Evolutionary conservation across 2,888 invertebrate species (phyloP), one percentile per base, ranked within the genome.

Genomic region (Hipparchia semele): DNA sequence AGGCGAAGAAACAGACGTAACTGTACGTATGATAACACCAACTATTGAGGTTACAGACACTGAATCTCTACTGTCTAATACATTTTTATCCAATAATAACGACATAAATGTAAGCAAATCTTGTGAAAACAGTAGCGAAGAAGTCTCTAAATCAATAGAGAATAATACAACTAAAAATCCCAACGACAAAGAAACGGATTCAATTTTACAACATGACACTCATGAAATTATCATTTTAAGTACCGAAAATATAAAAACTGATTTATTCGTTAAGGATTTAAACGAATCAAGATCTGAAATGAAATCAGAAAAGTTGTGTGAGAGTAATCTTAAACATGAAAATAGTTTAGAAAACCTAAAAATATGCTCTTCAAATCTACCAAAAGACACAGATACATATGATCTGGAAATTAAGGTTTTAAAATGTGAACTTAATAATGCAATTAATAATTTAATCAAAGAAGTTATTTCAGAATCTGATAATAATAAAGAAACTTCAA

Each of bases 41-140:
- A 93, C 92, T 2, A 94, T 94, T 76, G 94, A 94, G 86, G 91
- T 94, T 2, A 91, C 90, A 58, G 90, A 92, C 76, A 88, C 93
- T 49, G 93, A 92, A 82, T 88, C 86, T 68, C 86, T 93, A 56
- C 79, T 92, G 0, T 92, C 89, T 76, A 89, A 87, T 75, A 84
- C 87, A 12, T 90, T 88, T 79, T 79, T 87, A 60, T 73, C 83
- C 46, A 79, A 81, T 53, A 73, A 70, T 61, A 76, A 77, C 46
- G 75, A 77, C 7, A 69, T 67, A 49, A 69, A n/a, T 6, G 54
- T 10, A 51, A 49, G 53, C 64, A 6, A 13, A 46, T 33, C 39
- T 59, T 54, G 58, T 64, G 65, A 53, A 23, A 56, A 51, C 23
- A 12, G 71, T 45, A 9, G 6, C 10, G n/a, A 70, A 49, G 45